Base-by-base conservation (phyloP, 2,113 vertebrate species). In the Microcebus jonahi region DNA sequence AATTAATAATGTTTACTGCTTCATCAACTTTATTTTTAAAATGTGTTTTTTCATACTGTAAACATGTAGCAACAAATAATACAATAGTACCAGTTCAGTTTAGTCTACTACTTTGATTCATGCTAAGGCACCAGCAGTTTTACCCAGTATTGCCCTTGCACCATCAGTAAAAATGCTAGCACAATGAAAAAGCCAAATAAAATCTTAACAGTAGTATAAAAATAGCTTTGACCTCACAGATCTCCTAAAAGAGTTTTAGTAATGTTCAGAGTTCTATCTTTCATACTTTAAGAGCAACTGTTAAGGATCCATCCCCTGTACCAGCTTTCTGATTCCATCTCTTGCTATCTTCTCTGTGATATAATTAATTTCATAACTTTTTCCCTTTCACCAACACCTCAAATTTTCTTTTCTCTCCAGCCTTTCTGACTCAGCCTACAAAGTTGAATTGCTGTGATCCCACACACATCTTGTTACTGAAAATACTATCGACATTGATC, bases 1-100 rank as follows among this genome's bases (percentile, higher is more conserved):
- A 84, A 80, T 90, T 88, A 94, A 93, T 55, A 82, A 88, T 75
- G 27, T 48, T 84, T 18, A 80, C 20, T 88, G 21, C 42, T 73
- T 92, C 27, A 61, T 83, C 12, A 90, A 29, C 8, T 92, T 88
- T 82, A 88, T 92, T 83, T 31, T 70, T 88, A 59, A 84, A 45
- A 10, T 76, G 1, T 17, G 27, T 2, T 48, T 79, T 5, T 71
- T 88, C 21, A n/a, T 77, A 36, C 18, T 18, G 31, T 36, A 14
- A 85, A n/a, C 6, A 42, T 68, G 18, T 21, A 50, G 63, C 39
- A 68, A 9, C 20, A 65, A 81, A 39, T 34, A 85, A n/a, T 53
- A 88, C 23, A 39, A 61, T 6, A 36, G 23, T 34, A 42, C 31
- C 20, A 8, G 23, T 71, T 61, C 11, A 5, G 71, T 71, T 86